Base-by-base conservation (phyloP, 2,888 invertebrate genomes). In the Graphium colonna region DNA sequence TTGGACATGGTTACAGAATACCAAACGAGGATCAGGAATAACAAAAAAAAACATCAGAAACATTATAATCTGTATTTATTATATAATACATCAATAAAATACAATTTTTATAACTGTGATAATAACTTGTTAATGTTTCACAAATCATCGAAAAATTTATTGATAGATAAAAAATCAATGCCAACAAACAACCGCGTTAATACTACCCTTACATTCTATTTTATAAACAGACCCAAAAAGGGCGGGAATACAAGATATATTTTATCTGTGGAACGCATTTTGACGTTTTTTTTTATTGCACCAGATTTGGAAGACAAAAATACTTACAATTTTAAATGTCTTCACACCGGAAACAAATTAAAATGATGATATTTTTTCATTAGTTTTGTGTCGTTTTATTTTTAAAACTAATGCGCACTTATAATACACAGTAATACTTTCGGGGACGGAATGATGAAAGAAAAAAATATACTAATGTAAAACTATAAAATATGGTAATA, bases 11-110 rank as follows among this genome's bases (percentile, higher is more conserved):
- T n/a, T n/a, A n/a, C n/a, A n/a, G n/a, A n/a, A n/a, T n/a, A n/a
- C n/a, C n/a, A n/a, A n/a, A n/a, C n/a, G n/a, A n/a, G n/a, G n/a
- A n/a, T n/a, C n/a, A n/a, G n/a, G n/a, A n/a, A n/a, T n/a, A n/a
- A n/a, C n/a, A 33, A 64, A 57, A 52, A 56, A 68, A 64, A 61
- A 33, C 55, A 46, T 16, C 13, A 21, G 36, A 51, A 71, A 68
- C 67, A 65, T 67, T 68, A 68, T 68, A 68, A 63, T 64, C 61
- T 60, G 60, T 67, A 60, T 74, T 71, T 70, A 67, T 71, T 67
- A 61, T 79, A 77, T 72, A 75, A 75, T 83, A 82, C 76, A 82
- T 79, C 71, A 75, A 77, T 83, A 82, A 78, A 82, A 82, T 83
- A 84, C 81, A 77, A 71, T 79, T 75, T 80, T 74, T 79, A 75